A percentile compares a stretch with the other conserved stretches of the same genome.
Evolutionary conservation across 2,888 invertebrate species (phyloP).

Genomic region (Tenthredo amoena): DNA sequence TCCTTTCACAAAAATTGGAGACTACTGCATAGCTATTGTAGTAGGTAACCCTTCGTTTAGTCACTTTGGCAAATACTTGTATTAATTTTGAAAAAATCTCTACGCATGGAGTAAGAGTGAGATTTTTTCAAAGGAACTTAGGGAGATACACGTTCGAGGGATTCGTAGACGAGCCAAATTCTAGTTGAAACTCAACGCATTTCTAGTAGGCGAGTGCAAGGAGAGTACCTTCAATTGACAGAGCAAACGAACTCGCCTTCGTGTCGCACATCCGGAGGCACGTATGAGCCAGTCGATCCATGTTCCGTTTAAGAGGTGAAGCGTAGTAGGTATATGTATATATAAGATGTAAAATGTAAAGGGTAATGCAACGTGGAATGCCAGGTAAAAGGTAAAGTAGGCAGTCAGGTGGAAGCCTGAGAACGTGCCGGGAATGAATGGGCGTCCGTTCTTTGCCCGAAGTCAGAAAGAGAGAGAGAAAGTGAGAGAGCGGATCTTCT

Average conservation of each 20-base stretch:
- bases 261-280: conserved; percentile 12
- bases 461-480: conserved; percentile 50
- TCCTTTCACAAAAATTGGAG: too few relatives aligned
- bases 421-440: conserved; percentile 55
- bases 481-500: conserved; percentile 21
- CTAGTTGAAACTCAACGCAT: conserved; percentile 10
- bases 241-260: background rate
- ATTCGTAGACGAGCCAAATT: conserved; percentile 16
- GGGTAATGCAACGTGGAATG: conserved; percentile 44
- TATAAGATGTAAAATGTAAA: conserved; percentile 21
- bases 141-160: background rate
- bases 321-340: background rate
- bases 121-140: background rate
- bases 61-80: too few relatives aligned
- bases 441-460: conserved; percentile 39
- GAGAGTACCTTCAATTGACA: background rate
- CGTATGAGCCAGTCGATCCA: conserved; percentile 34
- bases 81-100: background rate
- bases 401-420: conserved; percentile 48
- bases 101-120: background rate
- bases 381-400: conserved; percentile 49
- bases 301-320: conserved; percentile 32
- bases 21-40: background rate
- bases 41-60: background rate
- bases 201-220: background rate